Base-by-base conservation (phyloP, 1,140 invertebrate genomes). In the Drosophila leontia region DNA sequence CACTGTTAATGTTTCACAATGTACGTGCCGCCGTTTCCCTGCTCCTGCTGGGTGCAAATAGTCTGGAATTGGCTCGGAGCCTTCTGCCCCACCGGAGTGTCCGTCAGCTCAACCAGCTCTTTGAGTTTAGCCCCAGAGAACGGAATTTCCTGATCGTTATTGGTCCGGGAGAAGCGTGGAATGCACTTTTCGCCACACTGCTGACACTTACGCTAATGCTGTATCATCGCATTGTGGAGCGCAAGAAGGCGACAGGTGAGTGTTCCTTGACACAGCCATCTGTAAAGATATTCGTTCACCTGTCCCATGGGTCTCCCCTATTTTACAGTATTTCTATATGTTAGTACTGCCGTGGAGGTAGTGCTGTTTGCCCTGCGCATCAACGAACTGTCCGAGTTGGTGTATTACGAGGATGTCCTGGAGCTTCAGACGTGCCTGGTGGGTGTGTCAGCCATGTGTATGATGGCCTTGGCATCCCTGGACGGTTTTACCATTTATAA, bases 1-100 rank as follows among this genome's bases (percentile, higher is more conserved):
- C 82, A 76, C 64, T 92, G 67, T 64, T 92, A 53, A 78, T 78
- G 71, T 92, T 92, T 74, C 91, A 92, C 72, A 92, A 92, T 91
- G 69, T 80, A 70, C 88, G 91, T 41, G 85, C 91, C 58, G 79
- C 78, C 29, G 57, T 82, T 37, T 83, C 77, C 23, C 47, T 92
- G 35, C 63, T 91, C 2, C 59, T 92, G 42, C 45, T 92, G 69
- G 71, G 83, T 51, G 50, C 81, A 48, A 92, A 92, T 65, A 91
- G 82, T 39, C 61, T 92, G 17, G 85, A 92, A 56, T 41, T 92
- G 56, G 85, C 79, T 23, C 72, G 75, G 15, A 79, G 78, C 63
- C 63, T 83, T 41, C 53, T 92, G 56, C 80, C 92, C 6, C 62
- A 65, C n/a, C 80, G 51, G 29, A 45, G 41, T 29, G 51, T 42